Base-by-base conservation (phyloP, 2,888 invertebrate species). In the Lithophane socia region DNA sequence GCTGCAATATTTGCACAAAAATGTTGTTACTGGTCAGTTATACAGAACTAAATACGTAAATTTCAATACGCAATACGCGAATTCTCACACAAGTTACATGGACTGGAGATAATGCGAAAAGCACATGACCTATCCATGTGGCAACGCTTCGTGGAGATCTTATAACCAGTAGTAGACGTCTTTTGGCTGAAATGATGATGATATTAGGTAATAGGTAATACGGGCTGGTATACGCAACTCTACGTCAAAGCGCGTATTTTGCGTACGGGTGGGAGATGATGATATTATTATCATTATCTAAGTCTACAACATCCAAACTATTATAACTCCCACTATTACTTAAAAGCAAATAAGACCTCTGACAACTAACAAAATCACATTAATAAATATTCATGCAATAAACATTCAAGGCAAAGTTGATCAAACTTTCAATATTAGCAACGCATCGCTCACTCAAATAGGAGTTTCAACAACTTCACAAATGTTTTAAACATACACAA, bases 401-500 rank as follows among this genome's bases (percentile, higher is more conserved):
- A 47, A 83, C 52, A 58, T 68, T 79, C 37, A 24, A 13, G 13
- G 2, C 21, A 64, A 67, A 79, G 49, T 83, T 79, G 64, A 86
- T 86, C 47, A 65, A 75, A 83, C 54, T 74, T 60, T 24, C 47
- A 63, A 75, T 79, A 79, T 86, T 74, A 84, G 67, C 66, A 69
- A 83, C 71, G 70, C 83, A 83, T 86, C 71, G 67, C 56, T 80
- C 75, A 67, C 66, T 73, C 47, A 77, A 58, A 65, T 49, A 69
- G 3, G 70, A 79, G 37, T 72, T 75, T 44, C 37, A 67, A 67
- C 73, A 74, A 83, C 67, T 80, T 67, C 24, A 77, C 73, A 77
- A 80, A 83, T 81, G 81, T 78, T 86, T 87, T 81, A 77, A 86
- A 74, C 70, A 83, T 73, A 79, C 79, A 80, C 77, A 76, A 78